phyloP scores from a whole-genome alignment of 2,113 vertebrate genomes.

The Trichechus manatus region DNA sequence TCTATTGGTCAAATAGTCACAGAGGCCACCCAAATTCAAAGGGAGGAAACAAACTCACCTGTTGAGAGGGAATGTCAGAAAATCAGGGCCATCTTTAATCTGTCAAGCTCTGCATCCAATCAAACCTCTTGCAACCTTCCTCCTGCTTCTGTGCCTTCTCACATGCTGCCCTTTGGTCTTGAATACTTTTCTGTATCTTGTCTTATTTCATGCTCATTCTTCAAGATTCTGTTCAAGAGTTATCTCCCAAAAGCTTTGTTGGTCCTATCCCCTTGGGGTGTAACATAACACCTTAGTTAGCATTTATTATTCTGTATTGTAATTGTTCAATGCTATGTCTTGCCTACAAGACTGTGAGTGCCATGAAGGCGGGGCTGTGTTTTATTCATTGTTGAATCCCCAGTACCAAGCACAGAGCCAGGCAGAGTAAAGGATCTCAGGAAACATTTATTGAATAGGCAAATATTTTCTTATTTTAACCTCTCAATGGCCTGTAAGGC shows the following conservation, averaged over 20 bases:
- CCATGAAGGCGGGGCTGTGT: background rate
- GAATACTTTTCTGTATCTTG: background rate
- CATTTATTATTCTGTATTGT: background rate
- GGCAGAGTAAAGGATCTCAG: background rate
- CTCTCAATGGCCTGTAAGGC: background rate
- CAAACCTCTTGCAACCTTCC: background rate
- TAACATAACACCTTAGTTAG: background rate
- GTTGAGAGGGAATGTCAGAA: background rate
- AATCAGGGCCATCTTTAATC: background rate
- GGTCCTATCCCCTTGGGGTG: background rate
- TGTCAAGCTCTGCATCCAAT: background rate
- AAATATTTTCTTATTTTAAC: background rate
- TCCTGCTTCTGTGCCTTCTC: background rate
- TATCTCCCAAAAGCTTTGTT: background rate
- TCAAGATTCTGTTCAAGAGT: slow-evolving; percentile 25
- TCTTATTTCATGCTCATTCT: slow-evolving; percentile 1
- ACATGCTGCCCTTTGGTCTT: background rate
- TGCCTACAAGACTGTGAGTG: background rate
- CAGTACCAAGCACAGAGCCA: background rate
- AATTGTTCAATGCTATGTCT: background rate
- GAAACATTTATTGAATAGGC: background rate
- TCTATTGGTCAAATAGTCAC: background rate
- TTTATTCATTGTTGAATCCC: background rate
- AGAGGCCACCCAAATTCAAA: background rate
- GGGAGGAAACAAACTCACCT: background rate